Evolutionary conservation across 92 coral and sea anemone species (phyloP).

Genomic region (Epizoanthus ramosus): DNA sequence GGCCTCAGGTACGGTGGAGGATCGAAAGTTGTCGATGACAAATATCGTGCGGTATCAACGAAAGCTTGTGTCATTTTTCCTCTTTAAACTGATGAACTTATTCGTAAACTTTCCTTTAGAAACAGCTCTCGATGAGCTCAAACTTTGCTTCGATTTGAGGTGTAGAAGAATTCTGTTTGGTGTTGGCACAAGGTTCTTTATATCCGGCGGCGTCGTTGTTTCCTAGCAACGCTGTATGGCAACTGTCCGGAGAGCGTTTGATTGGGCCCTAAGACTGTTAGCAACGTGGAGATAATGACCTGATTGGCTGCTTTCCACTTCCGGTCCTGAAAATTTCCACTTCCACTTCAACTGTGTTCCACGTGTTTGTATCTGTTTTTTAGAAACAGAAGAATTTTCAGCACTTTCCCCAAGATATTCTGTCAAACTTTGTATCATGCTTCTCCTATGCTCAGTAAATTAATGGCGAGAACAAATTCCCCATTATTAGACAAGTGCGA

Average conservation of each 20-base stretch:
- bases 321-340: conserved; percentile 38
- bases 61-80: conserved; percentile 76
- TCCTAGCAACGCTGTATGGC: conserved; percentile 61
- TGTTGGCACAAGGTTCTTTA: conserved; percentile 69
- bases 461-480: background rate
- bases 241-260: conserved; percentile 16
- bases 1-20: conserved; percentile 92
- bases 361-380: conserved; percentile 38
- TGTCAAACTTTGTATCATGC: background rate
- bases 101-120: background rate
- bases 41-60: conserved; percentile 85
- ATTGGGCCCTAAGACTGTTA: conserved; percentile 21
- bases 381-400: conserved; percentile 35
- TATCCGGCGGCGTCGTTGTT: conserved; percentile 89
- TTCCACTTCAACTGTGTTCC: conserved; percentile 24
- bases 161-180: conserved; percentile 73
- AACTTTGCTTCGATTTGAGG: conserved; percentile 11
- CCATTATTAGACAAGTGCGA: background rate
- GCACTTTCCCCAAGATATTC: background rate
- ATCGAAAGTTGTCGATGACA: conserved; percentile 88
- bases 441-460: background rate
- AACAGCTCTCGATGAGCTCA: conserved; percentile 9
- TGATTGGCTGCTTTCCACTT: conserved; percentile 58
- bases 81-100: background rate
- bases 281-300: conserved; percentile 13